Percentiles rank a stretch among this genome's conserved stretches.
These are phyloP conservation scores for Daptonema setosum DNA, from an alignment of 2,888 invertebrate species.

Conservation along the genomic window DNA sequence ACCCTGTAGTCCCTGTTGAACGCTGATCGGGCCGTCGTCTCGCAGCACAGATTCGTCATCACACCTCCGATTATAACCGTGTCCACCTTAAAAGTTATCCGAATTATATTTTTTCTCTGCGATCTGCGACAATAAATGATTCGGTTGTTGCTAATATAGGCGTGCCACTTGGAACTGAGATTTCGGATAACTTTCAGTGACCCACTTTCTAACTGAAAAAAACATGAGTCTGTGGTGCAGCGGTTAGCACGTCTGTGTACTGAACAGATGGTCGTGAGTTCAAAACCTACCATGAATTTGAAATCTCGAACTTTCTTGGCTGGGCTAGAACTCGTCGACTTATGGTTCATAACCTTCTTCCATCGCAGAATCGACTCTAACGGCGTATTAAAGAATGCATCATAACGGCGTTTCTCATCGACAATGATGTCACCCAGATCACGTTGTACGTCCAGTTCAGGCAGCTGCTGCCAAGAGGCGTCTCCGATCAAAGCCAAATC, in stretches of 20 bases:
- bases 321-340: too few species aligned
- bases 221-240: too few species aligned
- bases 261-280: too few species aligned
- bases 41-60: slow-evolving; percentile 9
- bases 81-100: slow-evolving; percentile 2
- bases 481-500: slow-evolving; percentile 2
- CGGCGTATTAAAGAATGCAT: slow-evolving; percentile 8
- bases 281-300: too few species aligned
- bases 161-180: too few species aligned
- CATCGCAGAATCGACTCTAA: slow-evolving; percentile 4
- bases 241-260: too few species aligned
- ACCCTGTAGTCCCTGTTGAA: slow-evolving; percentile 7
- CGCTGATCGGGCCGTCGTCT: slow-evolving; percentile 9
- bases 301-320: too few species aligned
- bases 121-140: too few species aligned
- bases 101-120: background rate
- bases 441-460: background rate
- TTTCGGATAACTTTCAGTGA: too few species aligned
- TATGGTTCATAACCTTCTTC: slow-evolving; percentile 2
- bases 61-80: slow-evolving; percentile 8
- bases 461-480: slow-evolving; percentile 4
- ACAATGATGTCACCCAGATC: background rate
- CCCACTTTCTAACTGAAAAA: too few species aligned
- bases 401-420: slow-evolving; percentile 7
- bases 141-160: too few species aligned